Evolutionary conservation across 1,140 invertebrate genomes (phyloP), one percentile per base, ranked within the genome.

Genomic region (Eubasilissa regina): DNA sequence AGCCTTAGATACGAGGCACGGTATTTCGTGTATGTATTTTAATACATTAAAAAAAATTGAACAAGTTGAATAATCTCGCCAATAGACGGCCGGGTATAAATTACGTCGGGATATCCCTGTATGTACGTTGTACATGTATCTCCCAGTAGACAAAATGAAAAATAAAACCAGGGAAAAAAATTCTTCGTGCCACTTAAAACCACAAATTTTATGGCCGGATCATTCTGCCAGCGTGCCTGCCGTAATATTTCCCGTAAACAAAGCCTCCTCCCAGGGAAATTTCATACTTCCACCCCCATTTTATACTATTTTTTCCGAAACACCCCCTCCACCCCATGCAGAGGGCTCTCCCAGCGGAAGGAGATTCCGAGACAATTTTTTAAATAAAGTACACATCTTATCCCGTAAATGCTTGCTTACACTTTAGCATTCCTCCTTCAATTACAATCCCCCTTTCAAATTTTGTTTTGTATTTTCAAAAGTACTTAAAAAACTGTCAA

Each of bases 181-280:
- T 13, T 25, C 10, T 25, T 3, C 55, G 17, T 35, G 60, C 60
- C 60, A 64, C 60, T 64, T 64, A 64, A 64, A 64, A 64, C 60
- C 60, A 35, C 60, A 64, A 64, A 64, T 64, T 64, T 64, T 64
- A 64, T 64, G 25, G 25, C 60, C 60, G 25, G 60, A 64, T 64
- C 60, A 64, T 64, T 64, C 60, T 43, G 60, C 60, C 25, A 25
- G 55, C 21, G 55, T 10, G 55, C 9, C 55, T 21, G 21, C 60
- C 60, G 19, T 64, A 64, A 64, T 64, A 64, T 64, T 64, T 64
- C 25, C 25, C 60, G 13, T 35, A 64, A 64, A 64, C 60, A 64
- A 64, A 64, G 60, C 60, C 60, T 43, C 19, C 25, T 43, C 19
- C 60, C 7, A 21, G 19, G 60, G 19, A 25, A 64, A 43, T 64